These are phyloP conservation scores for Euphonia xanthogaster DNA, from an alignment of 2,797 vertebrate species.

Conservation along the genomic window DNA sequence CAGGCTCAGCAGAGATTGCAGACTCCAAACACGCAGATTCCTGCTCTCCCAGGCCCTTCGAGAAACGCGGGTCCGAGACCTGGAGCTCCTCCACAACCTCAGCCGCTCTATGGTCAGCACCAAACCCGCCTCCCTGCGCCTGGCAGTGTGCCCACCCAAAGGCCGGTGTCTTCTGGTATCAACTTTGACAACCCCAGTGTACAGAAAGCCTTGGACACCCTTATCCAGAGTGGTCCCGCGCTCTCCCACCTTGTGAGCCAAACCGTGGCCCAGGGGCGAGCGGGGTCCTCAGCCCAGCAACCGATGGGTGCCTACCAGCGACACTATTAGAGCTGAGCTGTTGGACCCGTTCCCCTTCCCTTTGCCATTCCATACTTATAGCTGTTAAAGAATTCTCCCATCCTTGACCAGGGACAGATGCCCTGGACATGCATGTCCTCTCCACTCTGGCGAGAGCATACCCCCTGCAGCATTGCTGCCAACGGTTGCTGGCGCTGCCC, in stretches of 20 bases:
- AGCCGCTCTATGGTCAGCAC: constrained; percentile 76
- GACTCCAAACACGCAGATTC: constrained; percentile 74
- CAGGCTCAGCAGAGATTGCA: constrained; percentile 77
- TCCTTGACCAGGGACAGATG: not conserved
- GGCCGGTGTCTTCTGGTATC: constrained; percentile 83
- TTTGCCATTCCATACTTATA: constrained; percentile 62
- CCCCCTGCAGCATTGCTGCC: constrained; percentile 11
- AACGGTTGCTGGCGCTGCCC: constrained; percentile 15
- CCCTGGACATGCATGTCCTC: constrained; percentile 35
- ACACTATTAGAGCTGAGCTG: constrained; percentile 80
- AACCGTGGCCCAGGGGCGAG: constrained; percentile 69
- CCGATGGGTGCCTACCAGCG: constrained; percentile 87
- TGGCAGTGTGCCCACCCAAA: constrained; percentile 68
- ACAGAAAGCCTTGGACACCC: constrained; percentile 96
- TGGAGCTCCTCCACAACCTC: constrained; percentile 66
- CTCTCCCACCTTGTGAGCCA: constrained; percentile 89
- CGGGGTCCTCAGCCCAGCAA: constrained; percentile 73
- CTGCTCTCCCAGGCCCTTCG: constrained; percentile 64
- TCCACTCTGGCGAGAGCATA: constrained; percentile 26
- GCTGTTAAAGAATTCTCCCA: constrained; percentile 53
- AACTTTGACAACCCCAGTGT: constrained; percentile 99
- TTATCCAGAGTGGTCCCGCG: constrained; percentile 94
- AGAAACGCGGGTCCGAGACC: constrained; percentile 73
- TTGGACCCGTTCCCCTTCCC: not conserved
- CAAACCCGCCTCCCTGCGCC: constrained; percentile 75